Evolutionary conservation across 2,797 vertebrate species (phyloP), one percentile per base, ranked within the genome.

Genomic region (Hydrolagus colliei): DNA sequence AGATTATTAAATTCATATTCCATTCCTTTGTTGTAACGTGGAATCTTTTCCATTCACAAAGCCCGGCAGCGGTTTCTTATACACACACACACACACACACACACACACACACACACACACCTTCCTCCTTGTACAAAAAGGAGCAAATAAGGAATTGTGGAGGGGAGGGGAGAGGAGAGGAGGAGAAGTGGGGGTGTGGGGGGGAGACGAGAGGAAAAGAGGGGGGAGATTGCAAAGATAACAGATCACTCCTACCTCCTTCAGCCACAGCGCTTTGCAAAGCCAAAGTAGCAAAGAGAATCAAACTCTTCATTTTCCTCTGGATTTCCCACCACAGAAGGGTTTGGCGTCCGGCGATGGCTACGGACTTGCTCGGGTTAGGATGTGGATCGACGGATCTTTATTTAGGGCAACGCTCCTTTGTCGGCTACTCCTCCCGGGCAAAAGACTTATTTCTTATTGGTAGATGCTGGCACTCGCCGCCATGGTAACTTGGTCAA

Each of bases 391-490:
- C 65, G 68, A 63, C 20, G 79, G 79, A 84, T 32, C 67, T 35
- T 82, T 71, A 84, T 41, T 63, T 84, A 84, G 79, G 79, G n/a
- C 79, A 71, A 63, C 20, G 32, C 65, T 71, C 62, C 62, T 84
- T 84, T 84, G 41, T 84, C 79, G 41, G 79, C 79, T 84, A 35
- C 65, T 35, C 79, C 65, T 41, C 32, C 9, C 79, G 20, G 65
- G 41, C 41, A 20, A 84, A 84, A 67, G 79, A 9, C 79, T 68
- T 35, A 27, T 65, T 71, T 41, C 41, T 84, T 71, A 84, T 84
- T 84, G 79, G 79, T 84, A 65, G 79, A 84, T 35, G 67, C 79
- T 84, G 79, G 14, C 32, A 63, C 68, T 41, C 16, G 79, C 79
- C 68, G 79, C 65, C 79, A 84, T 84, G 65, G 79, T 20, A 84